Percentiles rank a stretch among this genome's conserved stretches.
phyloP scores from a whole-genome alignment of 1,140 invertebrate species.

The Calliopsis andreniformis region DNA sequence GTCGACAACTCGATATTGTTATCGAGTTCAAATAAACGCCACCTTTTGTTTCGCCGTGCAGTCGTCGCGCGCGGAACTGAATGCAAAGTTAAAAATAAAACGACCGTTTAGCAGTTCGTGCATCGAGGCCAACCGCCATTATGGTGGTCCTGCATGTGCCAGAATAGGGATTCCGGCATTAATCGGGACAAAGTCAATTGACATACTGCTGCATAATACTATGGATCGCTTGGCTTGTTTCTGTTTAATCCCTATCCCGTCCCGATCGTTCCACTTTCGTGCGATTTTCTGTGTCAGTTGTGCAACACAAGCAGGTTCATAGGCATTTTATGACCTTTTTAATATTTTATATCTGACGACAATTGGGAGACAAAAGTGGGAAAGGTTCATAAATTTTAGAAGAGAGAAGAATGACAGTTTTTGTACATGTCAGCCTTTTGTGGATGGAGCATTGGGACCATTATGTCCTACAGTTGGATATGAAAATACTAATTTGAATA shows the following conservation, averaged over 20 bases:
- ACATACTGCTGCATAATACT: constrained; percentile 41
- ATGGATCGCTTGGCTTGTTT: constrained; percentile 32
- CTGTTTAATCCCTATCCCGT: constrained; percentile 38
- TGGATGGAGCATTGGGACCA: too few species aligned
- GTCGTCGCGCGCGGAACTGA: constrained; percentile 21
- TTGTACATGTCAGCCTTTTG: too few species aligned
- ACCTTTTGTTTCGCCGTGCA: constrained; percentile 36
- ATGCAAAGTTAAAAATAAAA: constrained; percentile 65
- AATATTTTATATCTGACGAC: too few species aligned
- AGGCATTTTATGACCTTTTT: neutral
- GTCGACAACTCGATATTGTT: constrained; percentile 53
- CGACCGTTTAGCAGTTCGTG: constrained; percentile 51
- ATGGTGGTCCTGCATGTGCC: constrained; percentile 21
- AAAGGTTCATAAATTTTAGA: too few species aligned
- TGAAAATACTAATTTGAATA: too few species aligned
- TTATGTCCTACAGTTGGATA: too few species aligned
- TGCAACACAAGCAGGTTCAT: neutral
- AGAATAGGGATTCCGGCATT: constrained; percentile 47
- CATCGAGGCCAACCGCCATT: constrained; percentile 47
- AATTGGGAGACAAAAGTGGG: too few species aligned
- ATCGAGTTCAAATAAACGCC: constrained; percentile 52
- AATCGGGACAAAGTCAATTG: constrained; percentile 49
- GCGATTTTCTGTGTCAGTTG: constrained; percentile 29
- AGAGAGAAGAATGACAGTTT: too few species aligned
- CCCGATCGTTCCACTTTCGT: constrained; percentile 10